These are phyloP conservation scores for Eurytoma adleriae DNA, from an alignment of 2,888 invertebrate genomes.

Conservation along the genomic window DNA sequence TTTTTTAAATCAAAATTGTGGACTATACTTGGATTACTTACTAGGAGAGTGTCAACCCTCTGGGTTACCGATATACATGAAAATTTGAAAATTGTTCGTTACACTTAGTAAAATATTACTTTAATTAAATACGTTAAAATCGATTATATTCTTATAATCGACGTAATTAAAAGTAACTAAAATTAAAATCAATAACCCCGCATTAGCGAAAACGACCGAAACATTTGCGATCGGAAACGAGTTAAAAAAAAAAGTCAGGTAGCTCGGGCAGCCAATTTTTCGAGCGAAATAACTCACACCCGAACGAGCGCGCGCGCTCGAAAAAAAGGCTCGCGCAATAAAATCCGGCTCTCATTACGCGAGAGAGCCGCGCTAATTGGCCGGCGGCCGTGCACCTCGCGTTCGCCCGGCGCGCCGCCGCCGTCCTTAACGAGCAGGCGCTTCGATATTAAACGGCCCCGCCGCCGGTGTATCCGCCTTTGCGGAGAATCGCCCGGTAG, in stretches of 20 bases:
- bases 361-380: conserved; percentile 30
- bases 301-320: not conserved
- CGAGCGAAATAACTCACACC: not conserved
- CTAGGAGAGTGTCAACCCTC: too few species aligned
- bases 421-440: conserved; percentile 24
- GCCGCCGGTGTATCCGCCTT: not conserved
- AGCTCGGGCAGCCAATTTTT: not conserved
- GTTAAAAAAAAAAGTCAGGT: not conserved
- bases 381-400: conserved; percentile 5
- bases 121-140: too few species aligned
- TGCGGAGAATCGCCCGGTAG: conserved; percentile 20
- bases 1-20: too few species aligned
- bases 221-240: too few species aligned
- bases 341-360: conserved; percentile 36
- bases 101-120: too few species aligned
- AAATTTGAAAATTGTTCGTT: too few species aligned
- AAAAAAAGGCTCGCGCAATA: conserved; percentile 14
- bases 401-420: not conserved
- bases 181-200: too few species aligned
- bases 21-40: too few species aligned
- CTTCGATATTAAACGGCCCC: conserved; percentile 13
- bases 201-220: too few species aligned
- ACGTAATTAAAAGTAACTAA: too few species aligned
- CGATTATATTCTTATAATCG: too few species aligned
- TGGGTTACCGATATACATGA: too few species aligned